Evolutionary conservation across 2,888 invertebrate genomes (phyloP).

Genomic region (Cryptosula pallasiana): DNA sequence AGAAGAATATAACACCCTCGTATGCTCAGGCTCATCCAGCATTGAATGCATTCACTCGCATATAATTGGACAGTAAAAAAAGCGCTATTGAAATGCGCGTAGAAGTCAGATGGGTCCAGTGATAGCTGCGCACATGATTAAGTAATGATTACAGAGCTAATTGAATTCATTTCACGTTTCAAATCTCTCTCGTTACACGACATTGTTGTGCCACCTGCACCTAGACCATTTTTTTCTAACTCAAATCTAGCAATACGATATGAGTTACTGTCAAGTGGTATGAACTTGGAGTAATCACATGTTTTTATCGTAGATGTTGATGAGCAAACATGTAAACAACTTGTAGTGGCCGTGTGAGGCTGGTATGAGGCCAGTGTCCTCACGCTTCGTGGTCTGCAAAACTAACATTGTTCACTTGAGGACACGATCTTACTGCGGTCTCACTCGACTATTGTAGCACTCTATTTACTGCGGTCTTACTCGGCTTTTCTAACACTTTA

Average conservation of each 20-base stretch:
- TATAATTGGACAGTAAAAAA: constrained; percentile 1
- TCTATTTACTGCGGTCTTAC: too few relatives aligned
- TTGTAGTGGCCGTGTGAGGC: background rate
- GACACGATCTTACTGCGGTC: too few relatives aligned
- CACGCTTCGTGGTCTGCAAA: background rate
- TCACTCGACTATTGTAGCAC: too few relatives aligned
- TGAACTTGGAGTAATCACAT: background rate
- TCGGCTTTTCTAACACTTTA: too few relatives aligned
- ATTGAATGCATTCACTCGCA: background rate
- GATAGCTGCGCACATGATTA: constrained; percentile 1
- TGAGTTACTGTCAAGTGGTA: constrained; percentile 19
- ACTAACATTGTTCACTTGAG: background rate
- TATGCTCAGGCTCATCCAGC: background rate
- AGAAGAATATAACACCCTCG: background rate
- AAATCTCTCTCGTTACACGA: background rate
- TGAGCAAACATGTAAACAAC: constrained; percentile 11
- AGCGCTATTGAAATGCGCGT: background rate
- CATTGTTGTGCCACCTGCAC: constrained; percentile 15
- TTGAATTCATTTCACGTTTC: background rate
- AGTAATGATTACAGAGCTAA: background rate
- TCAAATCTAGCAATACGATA: background rate
- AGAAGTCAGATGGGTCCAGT: background rate
- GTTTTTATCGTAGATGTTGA: background rate
- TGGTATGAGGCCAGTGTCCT: background rate
- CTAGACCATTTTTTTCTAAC: background rate